Base-by-base conservation (phyloP, 2,888 invertebrate genomes). In the Endotricha flammealis region DNA sequence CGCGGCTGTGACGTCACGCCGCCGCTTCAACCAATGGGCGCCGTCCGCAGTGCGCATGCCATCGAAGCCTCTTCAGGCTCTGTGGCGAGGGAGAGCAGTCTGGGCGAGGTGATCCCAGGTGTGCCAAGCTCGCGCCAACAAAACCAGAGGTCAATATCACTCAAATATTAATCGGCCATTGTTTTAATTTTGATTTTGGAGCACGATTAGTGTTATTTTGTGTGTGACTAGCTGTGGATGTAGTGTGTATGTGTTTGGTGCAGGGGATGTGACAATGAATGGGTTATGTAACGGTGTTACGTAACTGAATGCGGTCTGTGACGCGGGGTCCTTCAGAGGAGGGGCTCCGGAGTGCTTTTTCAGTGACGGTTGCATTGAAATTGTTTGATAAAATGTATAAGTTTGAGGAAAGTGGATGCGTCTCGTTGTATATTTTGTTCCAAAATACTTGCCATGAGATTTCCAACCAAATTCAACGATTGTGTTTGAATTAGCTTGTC, bases 81-180 rank as follows among this genome's bases (percentile, higher is more conserved):
- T 50, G 53, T 57, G 61, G 52, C 55, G 52, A 50, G 57, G 62
- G 49, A 51, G 49, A 61, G 61, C 83, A 83, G 82, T 85, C 78
- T 68, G 82, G 81, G 77, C 72, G 70, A 75, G 77, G 75, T 70
- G 73, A 61, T 62, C 68, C 70, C 82, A 79, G 82, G 85, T 82
- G 85, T 76, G 81, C 78, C 65, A 69, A 79, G 79, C 77, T 67
- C 71, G 64, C 68, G 67, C 62, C 71, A 53, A 54, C 64, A 51
- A 50, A 57, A 61, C 60, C 50, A 53, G 76, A 83, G 83, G 83
- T 85, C 60, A 74, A 72, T 80, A 74, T 74, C 57, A 46, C 42
- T 53, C 30, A 39, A 46, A 51, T 51, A 53, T 39, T n/a, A 14
- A 38, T 33, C 59, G 50, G 57, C 64, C 64, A 68, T 69, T 48